Evolutionary conservation across 2,113 vertebrate genomes (phyloP).

Genomic region (Xiphophorus couchianus): DNA sequence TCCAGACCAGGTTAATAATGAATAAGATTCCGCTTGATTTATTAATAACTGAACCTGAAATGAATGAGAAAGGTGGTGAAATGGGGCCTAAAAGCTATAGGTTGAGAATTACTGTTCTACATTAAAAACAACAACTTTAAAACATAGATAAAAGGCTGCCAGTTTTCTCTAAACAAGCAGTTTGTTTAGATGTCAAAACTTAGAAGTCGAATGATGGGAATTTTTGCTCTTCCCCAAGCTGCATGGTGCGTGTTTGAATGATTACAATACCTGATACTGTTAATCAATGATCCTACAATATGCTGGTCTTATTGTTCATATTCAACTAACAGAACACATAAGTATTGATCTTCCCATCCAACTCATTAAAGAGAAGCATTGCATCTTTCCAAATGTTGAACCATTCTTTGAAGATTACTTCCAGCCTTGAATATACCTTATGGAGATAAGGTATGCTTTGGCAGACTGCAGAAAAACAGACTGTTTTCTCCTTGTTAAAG

Average conservation of each 20-base stretch:
- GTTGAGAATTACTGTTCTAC: no score
- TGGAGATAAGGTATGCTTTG: background rate
- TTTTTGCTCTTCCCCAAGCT: background rate
- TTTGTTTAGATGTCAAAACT: background rate
- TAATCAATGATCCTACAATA: background rate
- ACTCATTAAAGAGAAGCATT: background rate
- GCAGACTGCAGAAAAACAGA: background rate
- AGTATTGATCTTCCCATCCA: slow-evolving; percentile 4
- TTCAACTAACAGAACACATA: background rate
- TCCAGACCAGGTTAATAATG: no score
- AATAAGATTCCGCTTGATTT: no score
- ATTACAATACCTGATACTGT: background rate
- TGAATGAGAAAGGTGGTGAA: no score
- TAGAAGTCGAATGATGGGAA: background rate
- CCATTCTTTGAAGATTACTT: slow-evolving; percentile 11
- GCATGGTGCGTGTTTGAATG: background rate
- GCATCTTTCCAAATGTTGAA: background rate
- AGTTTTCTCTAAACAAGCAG: no score
- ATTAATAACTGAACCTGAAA: no score
- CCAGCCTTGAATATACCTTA: slow-evolving; percentile 10
- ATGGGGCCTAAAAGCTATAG: no score
- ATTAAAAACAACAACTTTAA: no score
- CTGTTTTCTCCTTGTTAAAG: background rate
- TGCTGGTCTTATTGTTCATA: background rate
- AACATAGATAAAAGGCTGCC: no score